Evolutionary conservation across 2,113 vertebrate genomes (phyloP), one percentile per base, ranked within the genome.

Genomic region (Poeciliopsis retropinna): DNA sequence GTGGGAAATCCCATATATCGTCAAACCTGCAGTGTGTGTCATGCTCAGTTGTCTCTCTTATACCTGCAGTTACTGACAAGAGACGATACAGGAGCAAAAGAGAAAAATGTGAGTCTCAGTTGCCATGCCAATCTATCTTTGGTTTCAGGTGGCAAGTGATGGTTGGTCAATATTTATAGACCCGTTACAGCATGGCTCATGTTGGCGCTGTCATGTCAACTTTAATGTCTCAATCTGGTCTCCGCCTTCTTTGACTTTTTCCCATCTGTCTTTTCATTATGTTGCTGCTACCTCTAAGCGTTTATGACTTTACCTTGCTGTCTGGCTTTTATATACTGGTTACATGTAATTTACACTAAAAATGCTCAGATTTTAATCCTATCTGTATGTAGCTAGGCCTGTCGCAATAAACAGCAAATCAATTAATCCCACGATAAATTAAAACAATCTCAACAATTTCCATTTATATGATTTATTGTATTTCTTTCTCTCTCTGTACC

Each of bases 111-210:
- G 63, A 83, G 44, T 72, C 77, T 88, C 83, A 84, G 88, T 92
- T 90, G 85, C 87, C 75, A 83, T 92, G 85, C 86, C 75, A 15
- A 90, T 89, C 85, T 85, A 81, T 90, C 87, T 91, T 88, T 81
- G 83, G 85, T 81, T 76, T 74, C 70, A 82, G 75, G 65, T 87
- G 84, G 81, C 64, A 76, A 66, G 69, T 71, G 73, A 84, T 67
- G 72, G 74, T 75, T 79, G 83, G 72, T 87, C 76, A 87, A 73
- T 91, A 91, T 90, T 91, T 88, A 91, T 89, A 87, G 84, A 86
- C 72, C 76, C 39, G 65, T 85, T 83, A 64, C 81, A 65, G 75
- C 78, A 60, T 66, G 75, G 19, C 73, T 81, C 60, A 81, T 3
- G 25, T 41, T 5, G 29, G 9, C 72, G 70, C 66, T 39, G 17